phyloP scores from a whole-genome alignment of 1,140 invertebrate genomes.

The Drosophila melanica region DNA sequence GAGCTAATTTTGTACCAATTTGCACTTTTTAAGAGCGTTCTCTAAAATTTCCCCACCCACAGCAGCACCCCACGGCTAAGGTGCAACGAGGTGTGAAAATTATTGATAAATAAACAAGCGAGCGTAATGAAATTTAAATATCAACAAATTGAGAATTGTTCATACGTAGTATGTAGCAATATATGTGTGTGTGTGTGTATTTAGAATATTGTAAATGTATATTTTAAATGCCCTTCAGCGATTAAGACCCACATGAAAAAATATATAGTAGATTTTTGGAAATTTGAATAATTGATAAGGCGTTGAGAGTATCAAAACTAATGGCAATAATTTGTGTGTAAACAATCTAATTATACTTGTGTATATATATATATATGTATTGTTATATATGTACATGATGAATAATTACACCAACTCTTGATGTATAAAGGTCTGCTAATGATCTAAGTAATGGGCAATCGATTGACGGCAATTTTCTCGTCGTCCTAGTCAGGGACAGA shows the following conservation, averaged over 20 bases:
- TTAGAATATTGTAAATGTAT: constrained; percentile 16
- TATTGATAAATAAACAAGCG: constrained; percentile 52
- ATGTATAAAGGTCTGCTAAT: not conserved
- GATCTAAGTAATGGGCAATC: constrained; percentile 19
- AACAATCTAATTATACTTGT: not conserved
- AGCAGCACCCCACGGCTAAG: not conserved
- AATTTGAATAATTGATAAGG: not conserved
- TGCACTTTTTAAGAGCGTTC: constrained; percentile 51
- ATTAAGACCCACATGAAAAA: not conserved
- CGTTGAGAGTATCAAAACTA: not conserved
- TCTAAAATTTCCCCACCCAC: not conserved
- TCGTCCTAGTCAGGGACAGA: constrained; percentile 33
- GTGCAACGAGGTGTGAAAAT: constrained; percentile 51
- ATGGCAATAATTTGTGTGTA: not conserved
- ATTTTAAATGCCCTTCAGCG: constrained; percentile 50
- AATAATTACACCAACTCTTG: too few relatives aligned
- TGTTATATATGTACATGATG: too few relatives aligned
- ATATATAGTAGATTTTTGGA: not conserved
- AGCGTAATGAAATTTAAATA: constrained; percentile 33
- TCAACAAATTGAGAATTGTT: constrained; percentile 17
- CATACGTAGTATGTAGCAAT: not conserved
- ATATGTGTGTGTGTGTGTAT: not conserved
- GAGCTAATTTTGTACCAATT: constrained; percentile 65
- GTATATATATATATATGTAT: not conserved
- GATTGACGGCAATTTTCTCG: constrained; percentile 24